Evolutionary conservation across 2,797 vertebrate species (phyloP).

Genomic region (Ficedula albicollis): DNA sequence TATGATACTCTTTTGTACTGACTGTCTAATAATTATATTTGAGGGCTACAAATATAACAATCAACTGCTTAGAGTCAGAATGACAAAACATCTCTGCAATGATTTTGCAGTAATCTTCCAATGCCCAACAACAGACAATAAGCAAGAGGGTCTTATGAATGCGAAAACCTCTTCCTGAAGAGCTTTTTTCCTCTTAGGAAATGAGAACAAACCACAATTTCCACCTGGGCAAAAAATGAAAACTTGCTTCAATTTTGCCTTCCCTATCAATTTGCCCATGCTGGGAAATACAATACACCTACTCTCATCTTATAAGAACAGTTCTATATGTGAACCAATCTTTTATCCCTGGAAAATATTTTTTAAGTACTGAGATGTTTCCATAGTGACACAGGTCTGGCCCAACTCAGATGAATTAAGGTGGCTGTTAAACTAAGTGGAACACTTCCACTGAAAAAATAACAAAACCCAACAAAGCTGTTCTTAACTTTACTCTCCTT

Average conservation of each 20-base stretch:
- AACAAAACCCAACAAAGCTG: background rate
- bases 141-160: background rate
- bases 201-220: background rate
- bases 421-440: background rate
- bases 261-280: background rate
- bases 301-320: background rate
- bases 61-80: background rate
- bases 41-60: background rate
- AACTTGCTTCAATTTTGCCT: background rate
- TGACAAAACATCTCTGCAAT: background rate
- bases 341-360: conserved; percentile 17
- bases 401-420: background rate
- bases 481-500: background rate
- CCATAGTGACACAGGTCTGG: conserved; percentile 47
- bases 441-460: background rate
- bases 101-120: background rate
- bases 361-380: conserved; percentile 7
- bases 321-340: background rate
- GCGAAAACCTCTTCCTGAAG: background rate
- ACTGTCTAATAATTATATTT: background rate
- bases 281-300: conserved; percentile 22
- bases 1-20: background rate
- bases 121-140: background rate
- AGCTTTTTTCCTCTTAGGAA: background rate
- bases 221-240: background rate